phyloP scores from a whole-genome alignment of 2,888 invertebrate species.

The Pterobdella sp. region DNA sequence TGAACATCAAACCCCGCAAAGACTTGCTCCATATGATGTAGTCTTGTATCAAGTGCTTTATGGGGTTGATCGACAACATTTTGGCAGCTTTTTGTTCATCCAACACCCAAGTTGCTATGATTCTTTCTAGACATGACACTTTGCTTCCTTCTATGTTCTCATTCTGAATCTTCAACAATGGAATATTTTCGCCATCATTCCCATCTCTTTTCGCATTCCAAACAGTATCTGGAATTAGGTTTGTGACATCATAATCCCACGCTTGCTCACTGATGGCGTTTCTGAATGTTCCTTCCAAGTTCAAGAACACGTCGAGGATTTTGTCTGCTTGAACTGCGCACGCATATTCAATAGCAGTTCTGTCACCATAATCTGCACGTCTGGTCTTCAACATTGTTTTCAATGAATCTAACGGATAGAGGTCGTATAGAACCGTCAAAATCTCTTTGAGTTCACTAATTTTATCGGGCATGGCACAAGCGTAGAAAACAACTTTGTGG shows the following conservation, averaged over 20 bases:
- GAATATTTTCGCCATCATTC: neutral
- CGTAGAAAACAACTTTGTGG: neutral
- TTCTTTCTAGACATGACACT: slow-evolving; percentile 23
- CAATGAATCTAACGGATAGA: neutral
- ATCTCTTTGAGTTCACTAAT: neutral
- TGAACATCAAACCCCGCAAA: slow-evolving; percentile 17
- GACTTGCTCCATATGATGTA: slow-evolving; percentile 21
- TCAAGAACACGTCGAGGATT: slow-evolving; percentile 23
- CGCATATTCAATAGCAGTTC: slow-evolving; percentile 17
- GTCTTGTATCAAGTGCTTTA: slow-evolving; percentile 6
- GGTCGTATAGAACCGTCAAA: neutral
- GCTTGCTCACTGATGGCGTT: neutral
- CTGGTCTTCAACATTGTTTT: neutral
- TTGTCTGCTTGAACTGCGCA: slow-evolving; percentile 22
- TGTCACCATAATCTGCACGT: neutral
- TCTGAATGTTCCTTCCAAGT: slow-evolving; percentile 13
- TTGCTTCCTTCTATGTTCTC: neutral
- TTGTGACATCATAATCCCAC: slow-evolving; percentile 12
- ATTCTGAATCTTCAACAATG: too few relatives aligned
- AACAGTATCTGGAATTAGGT: slow-evolving; percentile 25
- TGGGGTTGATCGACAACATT: slow-evolving; percentile 13
- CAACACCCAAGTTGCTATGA: slow-evolving; percentile 22
- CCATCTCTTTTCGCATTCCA: neutral
- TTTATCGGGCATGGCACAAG: neutral
- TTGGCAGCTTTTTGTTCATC: slow-evolving; percentile 4